Percentiles rank a stretch among this genome's conserved stretches.
Conservation (phyloP, 2,113 vertebrate genomes). For the Osmerus mordax region DNA sequence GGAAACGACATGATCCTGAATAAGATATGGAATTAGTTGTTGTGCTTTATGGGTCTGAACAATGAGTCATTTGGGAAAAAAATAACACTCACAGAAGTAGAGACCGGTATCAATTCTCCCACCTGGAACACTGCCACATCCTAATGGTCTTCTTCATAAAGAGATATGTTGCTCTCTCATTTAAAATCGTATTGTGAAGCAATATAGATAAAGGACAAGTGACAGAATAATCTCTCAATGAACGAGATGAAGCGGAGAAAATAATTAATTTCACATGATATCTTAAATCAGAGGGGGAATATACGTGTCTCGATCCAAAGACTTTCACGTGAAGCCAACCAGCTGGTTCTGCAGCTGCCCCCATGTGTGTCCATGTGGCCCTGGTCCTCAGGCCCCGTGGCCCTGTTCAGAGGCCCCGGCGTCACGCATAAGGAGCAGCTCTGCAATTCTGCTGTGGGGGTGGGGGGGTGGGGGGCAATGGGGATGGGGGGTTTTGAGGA, state of each 20-base stretch:
- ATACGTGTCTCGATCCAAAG: background rate
- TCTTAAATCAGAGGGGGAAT: background rate
- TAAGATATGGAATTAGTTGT: background rate
- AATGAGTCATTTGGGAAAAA: background rate
- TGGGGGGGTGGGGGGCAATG: background rate
- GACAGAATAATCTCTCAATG: background rate
- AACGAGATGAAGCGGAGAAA: background rate
- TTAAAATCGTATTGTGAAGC: background rate
- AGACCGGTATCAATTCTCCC: background rate
- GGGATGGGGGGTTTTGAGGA: background rate
- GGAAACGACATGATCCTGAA: conserved; percentile 2
- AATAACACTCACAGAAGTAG: background rate
- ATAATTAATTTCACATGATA: background rate
- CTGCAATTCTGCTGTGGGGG: background rate
- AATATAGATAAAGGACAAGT: background rate
- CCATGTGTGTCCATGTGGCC: background rate
- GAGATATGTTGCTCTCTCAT: background rate
- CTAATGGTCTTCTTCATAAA: background rate
- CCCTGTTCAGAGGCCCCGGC: background rate
- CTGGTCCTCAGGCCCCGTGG: background rate
- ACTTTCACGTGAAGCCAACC: background rate
- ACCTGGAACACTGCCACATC: background rate
- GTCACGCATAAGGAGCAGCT: background rate
- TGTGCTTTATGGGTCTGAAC: background rate
- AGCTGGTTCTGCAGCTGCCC: background rate